phyloP scores from a whole-genome alignment of 1,140 invertebrate species.

The Palaemon carinicauda region DNA sequence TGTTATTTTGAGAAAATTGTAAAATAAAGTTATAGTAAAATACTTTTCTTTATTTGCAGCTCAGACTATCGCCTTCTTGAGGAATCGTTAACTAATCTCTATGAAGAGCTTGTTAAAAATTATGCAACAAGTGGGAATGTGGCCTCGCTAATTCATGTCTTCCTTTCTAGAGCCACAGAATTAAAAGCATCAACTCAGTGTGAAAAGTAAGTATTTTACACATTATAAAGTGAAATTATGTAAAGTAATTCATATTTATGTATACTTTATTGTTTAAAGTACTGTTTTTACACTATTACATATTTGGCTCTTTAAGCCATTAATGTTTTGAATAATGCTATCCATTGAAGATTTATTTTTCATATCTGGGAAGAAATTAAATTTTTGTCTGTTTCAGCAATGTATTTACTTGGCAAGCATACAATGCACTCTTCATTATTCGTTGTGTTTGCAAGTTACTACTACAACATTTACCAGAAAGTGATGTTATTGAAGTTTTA shows the following conservation, averaged over 20 bases:
- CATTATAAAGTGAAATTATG: no score
- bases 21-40: no score
- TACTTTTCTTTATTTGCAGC: constrained; percentile 67
- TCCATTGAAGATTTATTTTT: not conserved
- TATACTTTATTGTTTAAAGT: no score
- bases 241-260: no score
- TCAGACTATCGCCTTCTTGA: constrained; percentile 83
- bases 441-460: constrained; percentile 89
- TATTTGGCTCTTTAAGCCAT: not conserved
- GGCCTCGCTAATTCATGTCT: constrained; percentile 83
- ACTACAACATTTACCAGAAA: constrained; percentile 72
- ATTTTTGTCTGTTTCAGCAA: constrained; percentile 73
- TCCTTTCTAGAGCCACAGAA: constrained; percentile 79
- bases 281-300: not conserved
- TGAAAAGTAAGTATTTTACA: constrained; percentile 51
- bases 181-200: constrained; percentile 82
- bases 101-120: constrained; percentile 78
- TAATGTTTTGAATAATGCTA: no score
- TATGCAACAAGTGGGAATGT: constrained; percentile 89
- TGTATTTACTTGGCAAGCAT: constrained; percentile 92
- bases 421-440: constrained; percentile 92
- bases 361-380: not conserved
- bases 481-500: constrained; percentile 68
- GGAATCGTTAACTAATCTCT: constrained; percentile 76
- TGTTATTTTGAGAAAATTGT: no score